Evolutionary conservation across 2,888 invertebrate species (phyloP).

Genomic region (Galerucella calmariensis): DNA sequence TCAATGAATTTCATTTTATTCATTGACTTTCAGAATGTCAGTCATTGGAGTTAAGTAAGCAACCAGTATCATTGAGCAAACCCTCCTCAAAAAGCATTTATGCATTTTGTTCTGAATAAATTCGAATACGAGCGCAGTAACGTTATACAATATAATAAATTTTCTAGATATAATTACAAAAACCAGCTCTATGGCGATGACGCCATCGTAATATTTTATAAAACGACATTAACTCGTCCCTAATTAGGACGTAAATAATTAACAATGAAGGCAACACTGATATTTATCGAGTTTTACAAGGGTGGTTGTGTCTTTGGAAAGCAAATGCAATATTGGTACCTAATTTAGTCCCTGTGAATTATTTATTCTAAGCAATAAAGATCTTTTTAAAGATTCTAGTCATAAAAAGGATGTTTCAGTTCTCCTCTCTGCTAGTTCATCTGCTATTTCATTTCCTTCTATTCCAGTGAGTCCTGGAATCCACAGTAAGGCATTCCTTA

Average conservation of each 20-base stretch:
- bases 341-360: constrained; percentile 16
- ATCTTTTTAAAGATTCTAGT: not conserved
- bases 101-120: constrained; percentile 11
- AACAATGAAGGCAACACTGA: constrained; percentile 58
- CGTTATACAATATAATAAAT: constrained; percentile 41
- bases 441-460: too few species aligned
- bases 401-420: too few species aligned
- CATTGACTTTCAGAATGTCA: too few species aligned
- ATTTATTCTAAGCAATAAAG: constrained; percentile 6
- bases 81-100: not conserved
- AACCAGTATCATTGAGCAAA: too few species aligned
- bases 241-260: constrained; percentile 61
- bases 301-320: not conserved
- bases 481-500: too few species aligned
- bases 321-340: constrained; percentile 11
- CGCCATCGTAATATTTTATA: constrained; percentile 58
- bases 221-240: constrained; percentile 57
- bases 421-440: too few species aligned
- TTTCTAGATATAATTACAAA: constrained; percentile 43
- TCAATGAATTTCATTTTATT: too few species aligned
- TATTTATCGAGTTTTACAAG: constrained; percentile 43
- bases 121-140: constrained; percentile 22
- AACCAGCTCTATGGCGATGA: constrained; percentile 55
- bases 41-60: too few species aligned
- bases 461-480: too few species aligned